Evolutionary conservation across 2,888 invertebrate genomes (phyloP), one percentile per base, ranked within the genome.

Genomic region (Chironomus tentans): DNA sequence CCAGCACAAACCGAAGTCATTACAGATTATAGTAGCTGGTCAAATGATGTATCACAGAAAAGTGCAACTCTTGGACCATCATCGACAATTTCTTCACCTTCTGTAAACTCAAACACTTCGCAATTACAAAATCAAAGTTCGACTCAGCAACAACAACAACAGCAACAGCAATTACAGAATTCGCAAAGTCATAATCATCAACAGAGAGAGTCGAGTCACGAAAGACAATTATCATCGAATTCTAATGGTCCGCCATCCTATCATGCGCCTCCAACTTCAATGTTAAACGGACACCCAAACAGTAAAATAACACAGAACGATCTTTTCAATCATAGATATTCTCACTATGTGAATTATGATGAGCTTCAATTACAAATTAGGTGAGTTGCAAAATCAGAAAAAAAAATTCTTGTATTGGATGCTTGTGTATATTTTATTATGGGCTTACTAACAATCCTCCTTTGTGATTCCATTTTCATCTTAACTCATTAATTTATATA

Each of bases 361-460:
- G 93, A 94, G 84, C 89, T 94, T 80, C 92, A 93, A 83, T 91
- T 90, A 80, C 92, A 93, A 82, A 86, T 93, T 80, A 92, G 92
- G 93, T 92, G 85, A 89, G 87, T 85, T 77, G 76, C 76, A 71
- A 38, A 38, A 38, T 38, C 38, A 38, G 38, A 1, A 38, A 28
- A 28, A 28, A 4, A 38, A 38, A 10, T 38, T 38, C 38, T 38
- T 38, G 10, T 65, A 65, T 24, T 18, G 65, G 21, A 65, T 65
- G 65, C 65, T 65, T 65, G 21, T 38, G 38, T 38, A 38, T 38
- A 38, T 38, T 38, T 38, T n/a, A n/a, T 38, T 15, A 56, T 56
- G 56, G n/a, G 56, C 56, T 56, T 56, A 56, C 56, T 56, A 56
- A 56, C 56, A 56, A 56, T 56, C 56, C n/a, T 15, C 13, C 56